Conservation (phyloP, 2,113 vertebrate species). For the Salvelinus sp. region DNA sequence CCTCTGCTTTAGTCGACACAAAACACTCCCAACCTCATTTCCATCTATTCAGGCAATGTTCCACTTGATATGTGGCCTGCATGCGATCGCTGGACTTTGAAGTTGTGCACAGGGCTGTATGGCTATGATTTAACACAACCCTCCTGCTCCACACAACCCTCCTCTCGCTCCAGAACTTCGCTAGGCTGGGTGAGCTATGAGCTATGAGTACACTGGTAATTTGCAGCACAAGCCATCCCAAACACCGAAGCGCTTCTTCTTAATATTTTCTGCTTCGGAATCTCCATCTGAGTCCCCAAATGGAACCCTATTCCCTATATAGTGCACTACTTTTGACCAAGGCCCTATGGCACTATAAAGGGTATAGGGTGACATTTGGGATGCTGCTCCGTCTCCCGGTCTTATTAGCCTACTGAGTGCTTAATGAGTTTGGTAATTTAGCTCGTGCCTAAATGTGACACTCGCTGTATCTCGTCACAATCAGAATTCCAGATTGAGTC, state of each 20-base stretch:
- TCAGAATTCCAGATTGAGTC: constrained; percentile 55
- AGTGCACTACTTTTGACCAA: no score
- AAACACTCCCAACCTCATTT: constrained; percentile 15
- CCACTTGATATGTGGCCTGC: constrained; percentile 67
- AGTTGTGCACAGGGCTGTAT: constrained; percentile 53
- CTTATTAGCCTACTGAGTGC: constrained; percentile 43
- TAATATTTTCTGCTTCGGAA: not conserved
- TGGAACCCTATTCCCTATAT: no score
- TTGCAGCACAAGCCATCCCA: constrained; percentile 1
- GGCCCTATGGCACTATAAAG: no score
- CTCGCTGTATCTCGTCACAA: constrained; percentile 52
- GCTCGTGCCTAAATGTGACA: constrained; percentile 34
- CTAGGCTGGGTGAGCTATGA: constrained; percentile 31
- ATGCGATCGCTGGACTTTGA: constrained; percentile 60
- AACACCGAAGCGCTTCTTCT: constrained; percentile 14
- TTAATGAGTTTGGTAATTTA: constrained; percentile 65
- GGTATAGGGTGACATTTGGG: no score
- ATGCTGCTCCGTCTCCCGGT: not conserved
- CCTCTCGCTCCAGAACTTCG: constrained; percentile 37
- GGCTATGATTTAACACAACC: constrained; percentile 54
- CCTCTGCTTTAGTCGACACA: constrained; percentile 1
- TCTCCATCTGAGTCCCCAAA: not conserved
- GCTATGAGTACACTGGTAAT: constrained; percentile 13
- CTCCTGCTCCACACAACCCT: constrained; percentile 30
- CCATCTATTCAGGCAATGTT: constrained; percentile 40